These are phyloP conservation scores for Ptyas mucosa DNA, from an alignment of 2,113 vertebrate species.

Conservation along the genomic window DNA sequence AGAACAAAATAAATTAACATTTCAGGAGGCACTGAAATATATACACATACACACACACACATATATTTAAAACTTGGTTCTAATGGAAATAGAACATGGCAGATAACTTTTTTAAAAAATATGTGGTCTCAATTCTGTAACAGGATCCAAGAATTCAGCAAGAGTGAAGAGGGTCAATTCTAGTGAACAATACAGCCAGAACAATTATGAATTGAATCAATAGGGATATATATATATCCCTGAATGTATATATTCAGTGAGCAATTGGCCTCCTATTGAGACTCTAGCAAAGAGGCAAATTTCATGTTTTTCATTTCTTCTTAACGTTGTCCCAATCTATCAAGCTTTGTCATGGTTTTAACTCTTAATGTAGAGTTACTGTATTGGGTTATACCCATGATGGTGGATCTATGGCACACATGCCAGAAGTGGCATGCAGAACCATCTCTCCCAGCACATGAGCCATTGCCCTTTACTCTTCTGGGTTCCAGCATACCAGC, in stretches of 20 bases:
- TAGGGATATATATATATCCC: neutral
- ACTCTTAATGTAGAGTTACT: neutral
- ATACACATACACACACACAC: too few relatives aligned
- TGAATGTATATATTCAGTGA: neutral
- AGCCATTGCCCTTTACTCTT: too few relatives aligned
- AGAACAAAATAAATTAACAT: neutral
- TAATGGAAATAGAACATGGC: neutral
- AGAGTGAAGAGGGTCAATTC: neutral
- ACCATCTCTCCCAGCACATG: too few relatives aligned
- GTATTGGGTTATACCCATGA: neutral
- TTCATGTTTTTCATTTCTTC: neutral
- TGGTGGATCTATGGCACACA: too few relatives aligned
- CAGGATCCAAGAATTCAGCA: neutral
- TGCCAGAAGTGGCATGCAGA: too few relatives aligned
- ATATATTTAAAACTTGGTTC: neutral
- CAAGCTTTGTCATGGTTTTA: neutral
- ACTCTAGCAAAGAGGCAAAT: neutral
- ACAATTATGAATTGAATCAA: neutral
- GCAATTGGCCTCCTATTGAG: neutral
- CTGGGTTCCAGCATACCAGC: too few relatives aligned
- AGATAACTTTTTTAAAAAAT: neutral
- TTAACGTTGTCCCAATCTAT: neutral
- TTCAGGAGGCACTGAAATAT: neutral
- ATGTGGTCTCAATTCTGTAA: neutral
- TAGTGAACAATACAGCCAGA: too few relatives aligned